phyloP scores from a whole-genome alignment of 2,888 invertebrate species.

The Eilema griseolum region DNA sequence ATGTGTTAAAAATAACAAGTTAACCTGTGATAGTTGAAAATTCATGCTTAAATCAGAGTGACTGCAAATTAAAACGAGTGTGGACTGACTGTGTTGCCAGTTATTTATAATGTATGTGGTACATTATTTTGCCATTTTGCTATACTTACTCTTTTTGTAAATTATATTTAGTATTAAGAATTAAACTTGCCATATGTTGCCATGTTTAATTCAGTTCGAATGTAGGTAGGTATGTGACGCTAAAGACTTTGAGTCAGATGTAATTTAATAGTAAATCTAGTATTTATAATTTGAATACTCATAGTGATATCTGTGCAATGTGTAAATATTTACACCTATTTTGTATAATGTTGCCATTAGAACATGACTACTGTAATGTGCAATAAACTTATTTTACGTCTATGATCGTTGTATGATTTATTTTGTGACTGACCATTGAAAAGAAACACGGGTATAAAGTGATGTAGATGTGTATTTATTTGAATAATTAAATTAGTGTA shows the following conservation, averaged over 20 bases:
- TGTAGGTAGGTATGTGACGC: slow-evolving; percentile 30
- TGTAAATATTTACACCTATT: slow-evolving; percentile 52
- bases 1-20: slow-evolving; percentile 36
- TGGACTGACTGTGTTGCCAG: slow-evolving; percentile 38
- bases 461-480: slow-evolving; percentile 70
- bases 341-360: slow-evolving; percentile 54
- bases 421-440: slow-evolving; percentile 26
- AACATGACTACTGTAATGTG: slow-evolving; percentile 56
- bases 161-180: slow-evolving; percentile 61
- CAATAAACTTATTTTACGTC: slow-evolving; percentile 68
- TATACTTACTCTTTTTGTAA: slow-evolving; percentile 34
- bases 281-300: slow-evolving; percentile 55
- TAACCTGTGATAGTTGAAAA: slow-evolving; percentile 69
- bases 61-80: slow-evolving; percentile 28
- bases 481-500: slow-evolving; percentile 66
- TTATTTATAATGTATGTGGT: slow-evolving; percentile 39
- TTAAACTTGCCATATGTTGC: slow-evolving; percentile 83
- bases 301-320: slow-evolving; percentile 59
- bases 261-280: slow-evolving; percentile 40
- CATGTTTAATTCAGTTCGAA: slow-evolving; percentile 78
- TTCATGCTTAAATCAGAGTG: slow-evolving; percentile 35
- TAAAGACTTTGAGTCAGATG: slow-evolving; percentile 19
- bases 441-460: slow-evolving; percentile 52
- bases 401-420: slow-evolving; percentile 39
- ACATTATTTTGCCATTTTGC: slow-evolving; percentile 57